Conservation (phyloP, 1,140 invertebrate genomes). For the Sitobion miscanthi region DNA sequence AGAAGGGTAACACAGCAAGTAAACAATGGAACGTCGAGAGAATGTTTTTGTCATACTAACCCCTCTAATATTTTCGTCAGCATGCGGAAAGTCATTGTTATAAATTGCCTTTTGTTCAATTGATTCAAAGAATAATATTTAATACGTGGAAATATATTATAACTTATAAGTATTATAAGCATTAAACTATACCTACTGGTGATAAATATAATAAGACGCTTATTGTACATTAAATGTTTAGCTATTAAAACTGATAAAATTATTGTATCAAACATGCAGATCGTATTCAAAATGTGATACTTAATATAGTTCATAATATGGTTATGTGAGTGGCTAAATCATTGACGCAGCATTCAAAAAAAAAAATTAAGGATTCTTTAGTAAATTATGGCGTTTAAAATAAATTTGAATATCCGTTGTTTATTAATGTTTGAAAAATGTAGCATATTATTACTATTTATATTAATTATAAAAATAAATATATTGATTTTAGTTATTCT, state of each 20-base stretch:
- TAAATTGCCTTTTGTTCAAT: constrained; percentile 37
- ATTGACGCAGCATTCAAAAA: neutral
- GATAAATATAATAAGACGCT: neutral
- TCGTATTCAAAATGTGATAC: neutral
- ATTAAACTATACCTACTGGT: neutral
- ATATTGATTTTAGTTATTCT: neutral
- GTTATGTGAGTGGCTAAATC: neutral
- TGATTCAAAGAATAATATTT: constrained; percentile 19
- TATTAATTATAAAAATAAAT: neutral
- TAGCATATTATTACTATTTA: neutral
- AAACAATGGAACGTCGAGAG: neutral
- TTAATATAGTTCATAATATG: neutral
- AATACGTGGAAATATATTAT: neutral
- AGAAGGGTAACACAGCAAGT: neutral
- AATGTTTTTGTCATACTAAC: constrained; percentile 40
- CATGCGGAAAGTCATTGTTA: constrained; percentile 1
- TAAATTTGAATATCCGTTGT: neutral
- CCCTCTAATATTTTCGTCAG: constrained; percentile 22
- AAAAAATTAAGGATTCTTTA: neutral
- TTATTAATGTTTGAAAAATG: neutral
- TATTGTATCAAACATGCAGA: neutral
- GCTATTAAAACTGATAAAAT: neutral
- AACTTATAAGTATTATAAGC: neutral
- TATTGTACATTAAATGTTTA: neutral
- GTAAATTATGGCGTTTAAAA: neutral